Conservation (phyloP, 2,113 vertebrate species). For the Pachycephala philippinensis region DNA sequence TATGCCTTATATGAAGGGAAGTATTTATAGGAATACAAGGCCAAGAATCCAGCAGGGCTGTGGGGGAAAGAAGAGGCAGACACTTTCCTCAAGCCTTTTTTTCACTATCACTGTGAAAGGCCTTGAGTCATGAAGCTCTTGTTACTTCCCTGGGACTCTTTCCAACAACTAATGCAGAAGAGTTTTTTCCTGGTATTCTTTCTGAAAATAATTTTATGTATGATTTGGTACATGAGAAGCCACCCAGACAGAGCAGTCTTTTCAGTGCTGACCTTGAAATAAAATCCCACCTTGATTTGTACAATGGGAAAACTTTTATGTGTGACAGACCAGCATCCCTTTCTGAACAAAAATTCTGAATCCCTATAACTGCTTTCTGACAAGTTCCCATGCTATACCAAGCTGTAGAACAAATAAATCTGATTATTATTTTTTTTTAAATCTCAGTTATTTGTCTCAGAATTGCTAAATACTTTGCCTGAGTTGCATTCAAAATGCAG, state of each 20-base stretch:
- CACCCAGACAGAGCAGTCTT: neutral
- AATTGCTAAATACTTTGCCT: slow-evolving; percentile 23
- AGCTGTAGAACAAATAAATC: neutral
- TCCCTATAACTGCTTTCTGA: neutral
- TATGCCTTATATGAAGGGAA: neutral
- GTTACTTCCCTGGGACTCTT: neutral
- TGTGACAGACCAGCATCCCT: neutral
- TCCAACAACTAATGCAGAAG: neutral
- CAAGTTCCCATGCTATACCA: neutral
- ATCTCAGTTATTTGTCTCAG: neutral
- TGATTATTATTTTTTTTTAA: neutral
- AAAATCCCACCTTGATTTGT: neutral
- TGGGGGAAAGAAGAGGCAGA: neutral
- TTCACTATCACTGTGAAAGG: neutral
- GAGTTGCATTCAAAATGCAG: slow-evolving; percentile 68
- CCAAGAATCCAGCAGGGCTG: neutral
- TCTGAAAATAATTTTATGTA: neutral
- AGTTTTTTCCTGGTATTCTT: neutral
- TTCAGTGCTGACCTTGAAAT: neutral
- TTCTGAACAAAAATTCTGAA: neutral
- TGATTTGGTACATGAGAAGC: neutral
- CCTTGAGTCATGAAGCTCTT: neutral
- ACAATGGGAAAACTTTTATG: neutral
- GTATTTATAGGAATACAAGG: neutral
- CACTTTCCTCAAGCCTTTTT: neutral